phyloP scores from a whole-genome alignment of 2,797 vertebrate genomes.

The Argentina silus region DNA sequence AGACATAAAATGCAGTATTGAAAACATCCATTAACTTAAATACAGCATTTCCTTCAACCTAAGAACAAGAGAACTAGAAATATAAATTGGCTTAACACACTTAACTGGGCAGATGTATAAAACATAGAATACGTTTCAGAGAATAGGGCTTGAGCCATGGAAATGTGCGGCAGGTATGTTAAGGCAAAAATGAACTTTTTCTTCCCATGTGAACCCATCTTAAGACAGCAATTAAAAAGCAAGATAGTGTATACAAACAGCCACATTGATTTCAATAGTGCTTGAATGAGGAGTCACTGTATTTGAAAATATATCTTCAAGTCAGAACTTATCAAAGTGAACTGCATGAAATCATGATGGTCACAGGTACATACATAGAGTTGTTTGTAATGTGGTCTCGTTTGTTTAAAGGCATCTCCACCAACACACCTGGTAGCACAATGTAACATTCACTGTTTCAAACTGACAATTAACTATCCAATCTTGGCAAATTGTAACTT shows the following conservation, averaged over 20 bases:
- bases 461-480: constrained; percentile 26
- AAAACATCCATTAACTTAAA: constrained; percentile 53
- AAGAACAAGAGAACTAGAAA: constrained; percentile 47
- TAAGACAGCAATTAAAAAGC: constrained; percentile 53
- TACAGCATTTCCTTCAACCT: constrained; percentile 50
- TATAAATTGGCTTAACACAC: constrained; percentile 43
- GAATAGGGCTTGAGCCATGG: constrained; percentile 25
- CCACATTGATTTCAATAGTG: constrained; percentile 47
- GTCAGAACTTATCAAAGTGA: constrained; percentile 32
- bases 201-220: constrained; percentile 44
- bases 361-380: constrained; percentile 32
- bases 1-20: constrained; percentile 40
- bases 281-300: constrained; percentile 28
- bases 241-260: constrained; percentile 31
- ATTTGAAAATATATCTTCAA: constrained; percentile 32
- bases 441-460: constrained; percentile 47
- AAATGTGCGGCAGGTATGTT: constrained; percentile 58
- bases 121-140: constrained; percentile 32
- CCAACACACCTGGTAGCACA: constrained; percentile 61
- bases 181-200: constrained; percentile 63
- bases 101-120: constrained; percentile 39
- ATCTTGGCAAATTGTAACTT: constrained; percentile 47
- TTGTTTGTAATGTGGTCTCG: constrained; percentile 41
- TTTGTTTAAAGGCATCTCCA: constrained; percentile 65
- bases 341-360: constrained; percentile 32